phyloP scores from a whole-genome alignment of 2,797 vertebrate genomes.

The Rousettus madagascariensis region DNA sequence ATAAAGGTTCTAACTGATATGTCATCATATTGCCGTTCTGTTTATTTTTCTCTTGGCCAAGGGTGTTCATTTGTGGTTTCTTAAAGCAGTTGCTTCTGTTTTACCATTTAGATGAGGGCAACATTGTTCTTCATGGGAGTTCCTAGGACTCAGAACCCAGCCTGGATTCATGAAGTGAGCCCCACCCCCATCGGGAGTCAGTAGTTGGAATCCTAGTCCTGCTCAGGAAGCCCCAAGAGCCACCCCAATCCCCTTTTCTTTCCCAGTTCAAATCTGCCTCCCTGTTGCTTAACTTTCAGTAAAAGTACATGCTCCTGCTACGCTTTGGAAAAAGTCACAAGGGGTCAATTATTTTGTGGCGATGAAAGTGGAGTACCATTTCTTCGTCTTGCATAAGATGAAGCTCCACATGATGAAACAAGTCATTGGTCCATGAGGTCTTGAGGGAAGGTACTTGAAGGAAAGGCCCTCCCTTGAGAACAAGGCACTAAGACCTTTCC shows the following conservation, averaged over 20 bases:
- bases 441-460: slow-evolving; percentile 72
- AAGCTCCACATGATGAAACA: slow-evolving; percentile 90
- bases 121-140: accelerated
- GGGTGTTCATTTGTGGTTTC: not conserved
- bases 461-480: not conserved
- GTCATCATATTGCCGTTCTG: not conserved
- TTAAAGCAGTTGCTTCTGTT: not conserved
- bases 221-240: not conserved
- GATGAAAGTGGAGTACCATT: slow-evolving; percentile 85
- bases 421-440: slow-evolving; percentile 80
- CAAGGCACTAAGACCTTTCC: not conserved
- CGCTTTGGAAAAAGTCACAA: slow-evolving; percentile 87
- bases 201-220: not conserved
- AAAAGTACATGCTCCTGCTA: slow-evolving; percentile 55
- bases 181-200: not conserved
- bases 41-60: not conserved
- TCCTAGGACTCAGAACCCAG: not conserved
- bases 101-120: not conserved
- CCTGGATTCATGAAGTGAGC: not conserved
- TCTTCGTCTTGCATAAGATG: slow-evolving; percentile 94
- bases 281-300: not conserved
- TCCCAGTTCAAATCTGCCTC: not conserved
- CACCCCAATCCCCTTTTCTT: not conserved
- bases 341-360: slow-evolving; percentile 92
- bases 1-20: accelerated